phyloP scores from a whole-genome alignment of 2,888 invertebrate genomes.

The Cinara cedri region DNA sequence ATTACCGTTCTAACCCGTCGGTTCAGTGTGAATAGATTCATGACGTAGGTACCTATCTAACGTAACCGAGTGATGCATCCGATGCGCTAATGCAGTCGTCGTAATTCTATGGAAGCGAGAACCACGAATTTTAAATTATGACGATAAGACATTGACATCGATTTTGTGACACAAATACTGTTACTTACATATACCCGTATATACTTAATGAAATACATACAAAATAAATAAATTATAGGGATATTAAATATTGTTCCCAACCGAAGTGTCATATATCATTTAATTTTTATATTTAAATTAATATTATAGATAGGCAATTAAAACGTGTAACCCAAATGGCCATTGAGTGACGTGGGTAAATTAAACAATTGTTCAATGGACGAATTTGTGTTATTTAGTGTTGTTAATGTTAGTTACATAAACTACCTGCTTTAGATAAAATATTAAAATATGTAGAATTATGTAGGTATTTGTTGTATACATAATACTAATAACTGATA shows the following conservation, averaged over 20 bases:
- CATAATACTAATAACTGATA: no score
- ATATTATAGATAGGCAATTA: no score
- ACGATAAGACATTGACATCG: not conserved
- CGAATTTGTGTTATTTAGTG: not conserved
- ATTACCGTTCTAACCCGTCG: slow-evolving; percentile 27
- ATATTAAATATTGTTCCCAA: no score
- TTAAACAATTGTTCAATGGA: not conserved
- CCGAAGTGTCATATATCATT: not conserved
- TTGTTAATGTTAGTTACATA: no score
- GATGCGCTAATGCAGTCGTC: slow-evolving; percentile 13
- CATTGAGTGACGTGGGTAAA: no score
- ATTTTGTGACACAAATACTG: not conserved
- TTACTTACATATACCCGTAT: no score
- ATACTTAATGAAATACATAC: not conserved
- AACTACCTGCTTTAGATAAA: no score
- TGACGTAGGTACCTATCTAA: slow-evolving; percentile 3
- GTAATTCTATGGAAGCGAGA: not conserved
- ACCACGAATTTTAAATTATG: slow-evolving; percentile 1
- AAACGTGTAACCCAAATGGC: no score
- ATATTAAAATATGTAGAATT: no score
- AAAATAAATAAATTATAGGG: not conserved
- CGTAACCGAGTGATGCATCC: not conserved
- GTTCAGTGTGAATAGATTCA: slow-evolving; percentile 36
- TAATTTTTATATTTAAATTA: no score
- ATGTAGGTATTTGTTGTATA: no score